Conservation (phyloP, 37 sponge, comb jelly and placozoan genomes). For the Haliclona indistincta region DNA sequence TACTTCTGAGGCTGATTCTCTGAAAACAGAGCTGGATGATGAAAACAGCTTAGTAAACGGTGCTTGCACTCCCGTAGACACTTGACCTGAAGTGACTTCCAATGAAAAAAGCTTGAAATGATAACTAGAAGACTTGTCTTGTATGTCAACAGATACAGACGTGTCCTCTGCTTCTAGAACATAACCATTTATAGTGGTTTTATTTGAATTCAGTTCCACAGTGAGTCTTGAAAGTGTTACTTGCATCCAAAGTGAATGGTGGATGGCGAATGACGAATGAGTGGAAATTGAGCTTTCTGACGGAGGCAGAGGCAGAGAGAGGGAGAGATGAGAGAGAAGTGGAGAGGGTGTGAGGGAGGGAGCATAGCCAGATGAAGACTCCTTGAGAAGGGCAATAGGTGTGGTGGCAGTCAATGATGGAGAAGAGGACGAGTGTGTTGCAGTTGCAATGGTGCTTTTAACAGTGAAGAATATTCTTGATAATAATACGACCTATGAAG, state of each 20-base stretch:
- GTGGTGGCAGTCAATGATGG: background rate
- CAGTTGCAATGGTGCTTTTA: background rate
- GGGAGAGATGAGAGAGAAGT: background rate
- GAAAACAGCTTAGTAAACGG: background rate
- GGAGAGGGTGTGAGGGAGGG: background rate
- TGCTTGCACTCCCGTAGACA: background rate
- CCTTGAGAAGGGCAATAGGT: background rate
- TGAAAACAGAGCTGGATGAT: background rate
- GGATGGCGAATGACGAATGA: background rate
- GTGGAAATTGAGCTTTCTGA: slow-evolving; percentile 10
- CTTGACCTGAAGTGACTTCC: background rate
- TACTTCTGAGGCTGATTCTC: background rate
- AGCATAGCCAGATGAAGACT: background rate
- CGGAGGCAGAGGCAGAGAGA: background rate
- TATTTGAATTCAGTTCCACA: slow-evolving; percentile 10
- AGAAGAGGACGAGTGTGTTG: background rate
- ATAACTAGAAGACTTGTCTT: slow-evolving; percentile 30
- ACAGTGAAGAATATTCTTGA: too few species aligned
- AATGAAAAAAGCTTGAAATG: slow-evolving; percentile 23
- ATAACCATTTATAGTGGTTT: background rate
- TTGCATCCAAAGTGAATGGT: slow-evolving; percentile 56
- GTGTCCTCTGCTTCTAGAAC: slow-evolving; percentile 33
- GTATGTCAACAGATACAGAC: slow-evolving; percentile 48
- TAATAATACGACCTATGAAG: too few species aligned
- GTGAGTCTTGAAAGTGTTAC: slow-evolving; percentile 24